phyloP scores from a whole-genome alignment of 2,888 invertebrate species.

The Dasysyrphus tricinctus region DNA sequence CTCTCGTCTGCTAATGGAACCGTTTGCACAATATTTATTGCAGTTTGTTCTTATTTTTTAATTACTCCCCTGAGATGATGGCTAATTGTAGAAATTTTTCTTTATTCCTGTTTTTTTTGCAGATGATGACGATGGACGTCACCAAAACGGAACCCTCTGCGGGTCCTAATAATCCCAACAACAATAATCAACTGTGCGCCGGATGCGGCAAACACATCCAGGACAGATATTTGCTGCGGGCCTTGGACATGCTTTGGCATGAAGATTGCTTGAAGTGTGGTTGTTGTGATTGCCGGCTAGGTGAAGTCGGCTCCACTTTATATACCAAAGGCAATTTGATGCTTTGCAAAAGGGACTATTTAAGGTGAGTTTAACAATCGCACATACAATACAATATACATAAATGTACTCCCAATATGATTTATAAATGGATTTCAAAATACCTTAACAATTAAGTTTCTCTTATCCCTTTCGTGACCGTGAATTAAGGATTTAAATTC shows the following conservation, averaged over 20 bases:
- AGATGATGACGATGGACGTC: slow-evolving; percentile 94
- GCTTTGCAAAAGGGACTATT: slow-evolving; percentile 97
- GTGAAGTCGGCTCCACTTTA: slow-evolving; percentile 97
- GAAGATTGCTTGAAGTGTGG: slow-evolving; percentile 99
- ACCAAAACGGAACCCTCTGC: slow-evolving; percentile 88
- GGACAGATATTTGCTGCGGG: slow-evolving; percentile 95
- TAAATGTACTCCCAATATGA: not conserved
- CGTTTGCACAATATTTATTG: slow-evolving; percentile 49
- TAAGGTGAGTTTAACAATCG: slow-evolving; percentile 87
- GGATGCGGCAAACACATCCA: slow-evolving; percentile 97
- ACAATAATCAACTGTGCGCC: slow-evolving; percentile 90
- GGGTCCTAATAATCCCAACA: slow-evolving; percentile 83
- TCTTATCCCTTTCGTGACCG: too few species aligned
- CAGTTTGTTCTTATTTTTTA: slow-evolving; percentile 46
- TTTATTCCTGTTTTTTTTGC: slow-evolving; percentile 52
- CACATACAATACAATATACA: not conserved
- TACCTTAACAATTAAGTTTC: too few species aligned
- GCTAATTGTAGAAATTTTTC: slow-evolving; percentile 45
- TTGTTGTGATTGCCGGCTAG: slow-evolving; percentile 98
- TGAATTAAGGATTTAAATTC: too few species aligned
- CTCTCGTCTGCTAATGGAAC: slow-evolving; percentile 46
- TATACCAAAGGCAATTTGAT: slow-evolving; percentile 98
- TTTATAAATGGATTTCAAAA: too few species aligned
- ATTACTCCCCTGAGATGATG: slow-evolving; percentile 60
- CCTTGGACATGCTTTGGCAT: slow-evolving; percentile 97